phyloP scores from a whole-genome alignment of 1,140 invertebrate species.

The Drepana arcuata region DNA sequence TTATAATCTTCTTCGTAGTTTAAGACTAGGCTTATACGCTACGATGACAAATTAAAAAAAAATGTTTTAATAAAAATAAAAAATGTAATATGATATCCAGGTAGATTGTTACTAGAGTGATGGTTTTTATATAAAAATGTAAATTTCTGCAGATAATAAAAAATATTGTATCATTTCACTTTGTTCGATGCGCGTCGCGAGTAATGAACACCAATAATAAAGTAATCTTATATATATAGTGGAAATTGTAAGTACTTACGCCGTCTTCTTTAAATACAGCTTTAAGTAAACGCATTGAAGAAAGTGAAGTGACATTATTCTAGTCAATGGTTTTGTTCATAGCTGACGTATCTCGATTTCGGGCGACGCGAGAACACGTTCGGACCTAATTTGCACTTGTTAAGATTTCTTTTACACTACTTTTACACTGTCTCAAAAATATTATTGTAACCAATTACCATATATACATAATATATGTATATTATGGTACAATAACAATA shows the following conservation, averaged over 20 bases:
- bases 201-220: slow-evolving; percentile 37
- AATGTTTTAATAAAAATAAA: slow-evolving; percentile 60
- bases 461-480: background rate
- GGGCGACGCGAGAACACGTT: slow-evolving; percentile 2
- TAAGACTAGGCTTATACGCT: slow-evolving; percentile 62
- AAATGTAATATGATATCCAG: slow-evolving; percentile 51
- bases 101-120: slow-evolving; percentile 70
- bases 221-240: slow-evolving; percentile 18
- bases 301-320: slow-evolving; percentile 27
- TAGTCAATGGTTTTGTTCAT: slow-evolving; percentile 44
- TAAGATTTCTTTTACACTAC: slow-evolving; percentile 5
- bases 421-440: background rate
- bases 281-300: slow-evolving; percentile 26
- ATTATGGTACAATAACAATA: too few relatives aligned
- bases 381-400: slow-evolving; percentile 7
- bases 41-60: slow-evolving; percentile 58
- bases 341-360: slow-evolving; percentile 52
- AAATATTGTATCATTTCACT: slow-evolving; percentile 33
- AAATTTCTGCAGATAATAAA: slow-evolving; percentile 24
- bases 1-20: slow-evolving; percentile 57
- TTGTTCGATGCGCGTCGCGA: slow-evolving; percentile 20
- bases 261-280: slow-evolving; percentile 13
- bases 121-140: slow-evolving; percentile 64
- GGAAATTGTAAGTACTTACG: slow-evolving; percentile 11
- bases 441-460: background rate